Evolutionary conservation across 2,888 invertebrate species (phyloP).

Genomic region (Acanthosepion esculentum): DNA sequence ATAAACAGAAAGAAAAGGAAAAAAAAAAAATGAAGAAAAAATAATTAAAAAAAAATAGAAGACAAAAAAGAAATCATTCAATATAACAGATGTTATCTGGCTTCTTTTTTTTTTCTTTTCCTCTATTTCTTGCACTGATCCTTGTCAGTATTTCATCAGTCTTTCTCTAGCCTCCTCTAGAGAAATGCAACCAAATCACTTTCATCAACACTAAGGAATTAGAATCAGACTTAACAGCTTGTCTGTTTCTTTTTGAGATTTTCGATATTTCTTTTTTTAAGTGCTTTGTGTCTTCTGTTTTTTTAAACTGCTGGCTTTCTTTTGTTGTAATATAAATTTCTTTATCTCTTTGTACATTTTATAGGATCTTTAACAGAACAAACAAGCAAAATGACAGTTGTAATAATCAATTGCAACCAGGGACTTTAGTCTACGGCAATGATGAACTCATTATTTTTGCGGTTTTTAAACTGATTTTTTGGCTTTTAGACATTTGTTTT

Average conservation of each 20-base stretch:
- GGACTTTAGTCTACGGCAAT: conserved; percentile 2
- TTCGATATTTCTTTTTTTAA: neutral
- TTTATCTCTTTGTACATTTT: neutral
- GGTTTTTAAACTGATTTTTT: neutral
- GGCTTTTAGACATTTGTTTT: neutral
- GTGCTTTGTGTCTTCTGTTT: neutral
- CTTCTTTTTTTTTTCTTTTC: no score
- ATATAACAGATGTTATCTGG: neutral
- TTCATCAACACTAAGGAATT: conserved; percentile 22
- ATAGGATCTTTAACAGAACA: neutral
- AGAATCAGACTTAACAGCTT: neutral
- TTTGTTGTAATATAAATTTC: no score
- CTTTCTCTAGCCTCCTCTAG: neutral
- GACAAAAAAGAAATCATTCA: neutral
- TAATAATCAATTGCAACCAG: neutral
- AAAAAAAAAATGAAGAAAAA: neutral
- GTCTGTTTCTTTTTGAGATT: neutral
- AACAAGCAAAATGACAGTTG: conserved; percentile 22
- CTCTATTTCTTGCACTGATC: neutral
- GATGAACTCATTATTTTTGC: neutral
- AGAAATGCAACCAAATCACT: conserved; percentile 33
- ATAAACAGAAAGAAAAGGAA: neutral
- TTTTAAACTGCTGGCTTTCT: neutral
- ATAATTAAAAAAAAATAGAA: neutral
- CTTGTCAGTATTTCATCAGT: neutral